Percentiles rank a stretch among this genome's conserved stretches.
Conservation (phyloP, 2,113 vertebrate genomes). For the Delphinus delphis region DNA sequence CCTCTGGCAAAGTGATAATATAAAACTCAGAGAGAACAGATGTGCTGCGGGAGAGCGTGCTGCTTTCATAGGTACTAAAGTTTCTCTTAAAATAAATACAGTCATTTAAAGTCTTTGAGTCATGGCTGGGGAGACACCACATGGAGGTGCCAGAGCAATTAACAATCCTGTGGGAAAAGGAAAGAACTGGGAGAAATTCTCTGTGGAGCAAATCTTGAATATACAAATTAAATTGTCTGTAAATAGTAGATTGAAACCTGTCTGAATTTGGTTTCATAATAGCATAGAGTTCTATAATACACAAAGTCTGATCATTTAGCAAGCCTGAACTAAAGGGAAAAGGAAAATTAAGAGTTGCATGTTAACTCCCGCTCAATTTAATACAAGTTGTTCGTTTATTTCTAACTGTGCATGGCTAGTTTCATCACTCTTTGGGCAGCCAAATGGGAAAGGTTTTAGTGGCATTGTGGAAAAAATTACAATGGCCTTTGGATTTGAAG, state of each 20-base stretch:
- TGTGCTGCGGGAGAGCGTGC: neutral
- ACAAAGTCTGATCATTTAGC: neutral
- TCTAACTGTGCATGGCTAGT: neutral
- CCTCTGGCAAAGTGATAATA: conserved; percentile 23
- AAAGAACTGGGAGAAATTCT: conserved; percentile 3
- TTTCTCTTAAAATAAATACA: conserved; percentile 68
- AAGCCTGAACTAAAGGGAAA: neutral
- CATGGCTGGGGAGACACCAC: conserved; percentile 48
- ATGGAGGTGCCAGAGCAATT: conserved; percentile 56
- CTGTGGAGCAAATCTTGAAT: conserved; percentile 25
- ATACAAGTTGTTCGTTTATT: neutral
- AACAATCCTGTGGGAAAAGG: conserved; percentile 32
- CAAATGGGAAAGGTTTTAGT: neutral
- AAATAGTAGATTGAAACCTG: conserved; percentile 25
- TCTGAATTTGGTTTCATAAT: neutral
- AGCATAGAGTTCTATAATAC: neutral
- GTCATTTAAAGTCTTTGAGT: conserved; percentile 59
- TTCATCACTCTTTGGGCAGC: neutral
- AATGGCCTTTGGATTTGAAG: neutral
- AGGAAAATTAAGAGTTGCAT: neutral
- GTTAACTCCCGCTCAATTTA: neutral
- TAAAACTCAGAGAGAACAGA: conserved; percentile 62
- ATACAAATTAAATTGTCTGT: conserved; percentile 54
- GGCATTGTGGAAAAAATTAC: neutral
- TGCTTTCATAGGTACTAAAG: conserved; percentile 65